Evolutionary conservation across 1,140 invertebrate species (phyloP), one percentile per base, ranked within the genome.

Genomic region (Battus philenor): DNA sequence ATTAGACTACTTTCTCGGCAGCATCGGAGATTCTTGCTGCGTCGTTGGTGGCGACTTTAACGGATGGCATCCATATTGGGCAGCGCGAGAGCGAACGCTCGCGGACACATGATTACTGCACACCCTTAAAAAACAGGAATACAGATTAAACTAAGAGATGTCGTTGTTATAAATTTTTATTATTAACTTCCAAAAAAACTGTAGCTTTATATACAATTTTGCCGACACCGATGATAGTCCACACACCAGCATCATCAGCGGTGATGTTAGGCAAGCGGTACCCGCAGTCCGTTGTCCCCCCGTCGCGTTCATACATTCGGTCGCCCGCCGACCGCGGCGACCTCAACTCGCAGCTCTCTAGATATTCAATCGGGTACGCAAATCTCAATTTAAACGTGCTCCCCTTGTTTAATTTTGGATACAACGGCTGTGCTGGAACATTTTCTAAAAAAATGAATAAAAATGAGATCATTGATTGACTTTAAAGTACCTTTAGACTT

Each of bases 191-290:
- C 17, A 78, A 62, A 45, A 33, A 49, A 2, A 53, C 48, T 18
- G 48, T 54, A 4, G 63, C 57, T 39, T 61, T 49, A 24, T 76
- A 78, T 1, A 78, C 55, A 33, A 81, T 73, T 11, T 50, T 62
- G 0, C 79, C 79, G 0, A 81, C 67, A 1, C 54, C 79, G 0
- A 67, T 51, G 3, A 83, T 68, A 1, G 9, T 60, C 79, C 79
- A 83, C 7, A 53, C 4, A 0, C 75, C 79, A 9, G 50, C 41
- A 30, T 83, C 79, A 0, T 44, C 10, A 31, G 36, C 50, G 0
- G 69, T 81, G 0, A 78, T 29, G 33, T 79, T 83, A 0, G 50
- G 47, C 4, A 83, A 44, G 0, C 52, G 9, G 32, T 56, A 83
- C 3, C 59, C 61, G 36, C 79, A 83, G n/a, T 68, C 27, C n/a